Evolutionary conservation across 2,797 vertebrate species (phyloP).

Genomic region (Sebastiscus albofasciatus): DNA sequence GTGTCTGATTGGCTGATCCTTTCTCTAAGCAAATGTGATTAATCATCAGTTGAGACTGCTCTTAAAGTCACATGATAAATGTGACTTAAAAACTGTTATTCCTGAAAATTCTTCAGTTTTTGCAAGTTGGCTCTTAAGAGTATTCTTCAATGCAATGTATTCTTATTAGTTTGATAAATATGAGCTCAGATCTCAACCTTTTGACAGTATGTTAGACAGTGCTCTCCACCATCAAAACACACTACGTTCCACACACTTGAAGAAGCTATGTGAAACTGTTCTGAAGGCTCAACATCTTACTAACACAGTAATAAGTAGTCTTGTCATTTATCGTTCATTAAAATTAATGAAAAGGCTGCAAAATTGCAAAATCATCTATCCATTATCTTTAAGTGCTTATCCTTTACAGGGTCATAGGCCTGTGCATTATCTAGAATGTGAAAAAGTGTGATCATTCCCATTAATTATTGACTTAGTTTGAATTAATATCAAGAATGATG

Average conservation of each 20-base stretch:
- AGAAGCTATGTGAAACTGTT: too few relatives aligned
- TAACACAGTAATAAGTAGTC: background rate
- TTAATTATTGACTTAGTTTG: background rate
- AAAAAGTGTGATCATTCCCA: background rate
- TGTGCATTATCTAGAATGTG: background rate
- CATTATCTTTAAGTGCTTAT: background rate
- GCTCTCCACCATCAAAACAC: background rate
- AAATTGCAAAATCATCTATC: background rate
- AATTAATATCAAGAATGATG: too few relatives aligned
- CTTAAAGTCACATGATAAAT: background rate
- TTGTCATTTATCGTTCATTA: background rate
- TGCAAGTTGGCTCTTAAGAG: background rate
- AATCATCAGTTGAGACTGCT: background rate
- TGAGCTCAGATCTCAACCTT: background rate
- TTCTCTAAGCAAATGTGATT: accelerated
- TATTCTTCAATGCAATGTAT: background rate
- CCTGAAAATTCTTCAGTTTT: too few relatives aligned
- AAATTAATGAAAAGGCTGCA: background rate
- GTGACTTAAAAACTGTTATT: background rate
- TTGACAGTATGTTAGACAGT: too few relatives aligned
- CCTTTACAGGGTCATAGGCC: background rate
- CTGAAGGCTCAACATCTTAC: too few relatives aligned
- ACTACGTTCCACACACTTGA: too few relatives aligned
- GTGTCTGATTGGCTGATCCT: background rate
- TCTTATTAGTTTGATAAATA: background rate